Evolutionary conservation across 2,797 vertebrate species (phyloP), one percentile per base, ranked within the genome.

Genomic region (Acropternis orthonyx): DNA sequence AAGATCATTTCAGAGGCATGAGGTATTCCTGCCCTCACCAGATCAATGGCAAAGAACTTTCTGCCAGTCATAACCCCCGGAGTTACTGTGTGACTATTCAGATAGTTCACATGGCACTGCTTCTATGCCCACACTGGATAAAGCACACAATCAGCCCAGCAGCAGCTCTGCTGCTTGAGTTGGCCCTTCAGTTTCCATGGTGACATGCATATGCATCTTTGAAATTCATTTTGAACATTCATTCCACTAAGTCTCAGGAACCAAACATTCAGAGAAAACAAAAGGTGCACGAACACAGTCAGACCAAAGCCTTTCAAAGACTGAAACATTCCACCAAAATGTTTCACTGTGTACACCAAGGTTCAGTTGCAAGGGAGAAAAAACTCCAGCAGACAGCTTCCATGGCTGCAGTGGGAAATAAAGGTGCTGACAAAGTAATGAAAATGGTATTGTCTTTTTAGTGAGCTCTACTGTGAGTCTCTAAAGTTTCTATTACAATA

Each of bases 221-320:
- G 55, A 95, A 67, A 92, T 69, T 63, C 55, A 82, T 88, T 95
- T 85, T 79, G 51, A 69, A 86, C 15, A 20, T 63, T 88, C 69
- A 43, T 67, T 69, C 69, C 87, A 76, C n/a, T 58, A 65, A 69
- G 74, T 73, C 85, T 79, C 77, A 58, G 85, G 52, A 95, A 75
- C 48, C 44, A 54, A 95, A 90, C 80, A 82, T 55, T 91, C 59
- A 88, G 48, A 16, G 55, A 30, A 92, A 72, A 96, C 88, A 93
- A 94, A 95, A 88, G 63, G 37, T 82, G 56, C 59, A 32, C 12
- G 49, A 84, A 59, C 52, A 69, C 51, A 89, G 34, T 51, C 52
- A 78, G 79, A 90, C 55, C 27, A 71, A 88, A 93, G 73, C 55
- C 69, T 90, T 90, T 96, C 68, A 78, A 67, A 52, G n/a, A 21